Evolutionary conservation across 2,113 vertebrate species (phyloP), one percentile per base, ranked within the genome.

Genomic region (Oreochromis niloticus): DNA sequence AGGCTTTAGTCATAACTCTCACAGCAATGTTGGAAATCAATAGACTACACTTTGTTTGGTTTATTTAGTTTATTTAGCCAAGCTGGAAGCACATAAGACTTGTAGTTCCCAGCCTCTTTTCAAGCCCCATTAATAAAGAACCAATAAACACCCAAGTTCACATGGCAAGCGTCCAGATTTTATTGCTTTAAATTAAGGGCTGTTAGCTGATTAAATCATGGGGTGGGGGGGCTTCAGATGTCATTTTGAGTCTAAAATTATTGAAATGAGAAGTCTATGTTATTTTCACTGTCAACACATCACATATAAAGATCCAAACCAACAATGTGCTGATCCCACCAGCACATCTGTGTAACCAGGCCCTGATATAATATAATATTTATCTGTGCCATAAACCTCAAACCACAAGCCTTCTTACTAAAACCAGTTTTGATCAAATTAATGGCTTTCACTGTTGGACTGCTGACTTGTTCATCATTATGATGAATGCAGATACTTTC

Each of bases 21-120:
- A 84, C 17, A 57, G 36, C 4, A 4, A 86, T 82, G 80, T 19
- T 82, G 4, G n/a, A 71, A 80, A 87, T 91, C 82, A 92, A 85
- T 88, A 84, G 88, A 75, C 83, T n/a, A 34, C 32, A 80, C 61
- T 86, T 91, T 91, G 87, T 87, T 93, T 91, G 81, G 54, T 32
- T 43, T 63, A 79, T 83, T 2, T 19, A 8, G 91, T 92, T 95
- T 94, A 88, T 95, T 93, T 93, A 71, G 68, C 8, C 80, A 90
- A 85, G 88, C 61, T 91, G 75, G 88, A 93, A 89, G 85, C 83
- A 82, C 39, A 13, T 68, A 32, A 54, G 39, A 19, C 27, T 50
- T 43, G 55, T 83, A 43, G 80, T 95, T 94, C 89, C 93, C 93
- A 94, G 86, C 61, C 73, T 30, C 56, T 89, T 81, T 88, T 87